phyloP scores from a whole-genome alignment of 2,888 invertebrate genomes.

The Ditula angustiorana region DNA sequence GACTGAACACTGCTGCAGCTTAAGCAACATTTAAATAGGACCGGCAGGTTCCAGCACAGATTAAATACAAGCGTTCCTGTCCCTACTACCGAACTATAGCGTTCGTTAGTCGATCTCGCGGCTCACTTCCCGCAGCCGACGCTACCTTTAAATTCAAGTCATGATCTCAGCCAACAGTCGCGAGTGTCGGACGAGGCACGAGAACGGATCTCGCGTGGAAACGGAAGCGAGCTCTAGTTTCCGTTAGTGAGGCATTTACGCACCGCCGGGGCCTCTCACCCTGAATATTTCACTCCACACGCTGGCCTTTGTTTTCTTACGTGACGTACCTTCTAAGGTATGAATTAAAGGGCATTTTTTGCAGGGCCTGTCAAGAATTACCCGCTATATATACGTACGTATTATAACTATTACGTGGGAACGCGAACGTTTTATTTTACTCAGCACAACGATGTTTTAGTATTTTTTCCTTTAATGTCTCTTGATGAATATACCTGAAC shows the following conservation, averaged over 20 bases:
- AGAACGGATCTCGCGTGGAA: constrained; percentile 39
- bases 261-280: constrained; percentile 46
- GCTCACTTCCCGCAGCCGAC: background rate
- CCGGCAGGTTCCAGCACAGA: too few relatives aligned
- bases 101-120: constrained; percentile 32
- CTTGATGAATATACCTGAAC: too few relatives aligned
- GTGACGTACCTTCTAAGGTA: constrained; percentile 43
- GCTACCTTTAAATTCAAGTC: constrained; percentile 26
- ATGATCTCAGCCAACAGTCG: constrained; percentile 21
- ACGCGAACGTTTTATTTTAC: too few relatives aligned
- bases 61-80: constrained; percentile 15
- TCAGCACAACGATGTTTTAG: too few relatives aligned
- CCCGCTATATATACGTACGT: background rate
- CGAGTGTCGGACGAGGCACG: constrained; percentile 25
- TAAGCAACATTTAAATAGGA: constrained; percentile 15
- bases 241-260: constrained; percentile 43
- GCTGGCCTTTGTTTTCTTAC: constrained; percentile 44
- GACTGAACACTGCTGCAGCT: too few relatives aligned
- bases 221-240: constrained; percentile 38
- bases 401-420: background rate
- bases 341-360: constrained; percentile 46
- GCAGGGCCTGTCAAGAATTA: background rate
- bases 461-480: too few relatives aligned
- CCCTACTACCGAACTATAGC: constrained; percentile 15
- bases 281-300: constrained; percentile 54